Evolutionary conservation across 2,888 invertebrate species (phyloP).

Genomic region (Pseudococcus longispinus): DNA sequence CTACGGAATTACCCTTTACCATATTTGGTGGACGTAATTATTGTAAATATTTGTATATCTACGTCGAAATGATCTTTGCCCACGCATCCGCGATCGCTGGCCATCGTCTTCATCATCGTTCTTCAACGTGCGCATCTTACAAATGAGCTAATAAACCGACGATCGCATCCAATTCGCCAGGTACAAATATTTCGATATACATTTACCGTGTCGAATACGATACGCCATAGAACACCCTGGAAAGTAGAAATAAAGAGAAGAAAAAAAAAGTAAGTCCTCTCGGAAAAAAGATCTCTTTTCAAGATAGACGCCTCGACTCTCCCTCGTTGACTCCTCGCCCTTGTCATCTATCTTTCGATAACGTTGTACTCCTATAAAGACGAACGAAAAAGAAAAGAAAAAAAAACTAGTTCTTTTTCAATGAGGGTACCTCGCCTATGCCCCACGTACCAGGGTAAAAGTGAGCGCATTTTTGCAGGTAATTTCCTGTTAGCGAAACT

Average conservation of each 20-base stretch:
- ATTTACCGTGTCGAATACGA: background rate
- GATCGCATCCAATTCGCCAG: background rate
- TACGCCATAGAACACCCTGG: background rate
- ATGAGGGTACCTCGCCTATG: background rate
- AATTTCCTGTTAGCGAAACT: constrained; percentile 35
- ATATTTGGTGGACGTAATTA: background rate
- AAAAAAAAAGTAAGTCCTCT: background rate
- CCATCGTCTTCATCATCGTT: background rate
- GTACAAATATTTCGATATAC: background rate
- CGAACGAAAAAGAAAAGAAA: background rate
- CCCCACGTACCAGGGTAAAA: background rate
- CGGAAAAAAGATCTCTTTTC: background rate
- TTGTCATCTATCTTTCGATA: background rate
- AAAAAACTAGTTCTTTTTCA: constrained; percentile 39
- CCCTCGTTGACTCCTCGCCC: constrained; percentile 17
- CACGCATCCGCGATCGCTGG: background rate
- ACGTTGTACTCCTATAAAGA: background rate
- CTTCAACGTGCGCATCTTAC: background rate
- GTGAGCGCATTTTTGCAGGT: constrained; percentile 21
- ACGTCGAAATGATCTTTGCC: background rate
- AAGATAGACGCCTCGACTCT: background rate
- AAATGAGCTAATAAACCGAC: background rate
- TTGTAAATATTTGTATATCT: background rate
- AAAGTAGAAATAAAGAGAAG: background rate
- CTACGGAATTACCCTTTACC: background rate